Evolutionary conservation across 1,140 invertebrate species (phyloP).

Genomic region (Drosophila auraria): DNA sequence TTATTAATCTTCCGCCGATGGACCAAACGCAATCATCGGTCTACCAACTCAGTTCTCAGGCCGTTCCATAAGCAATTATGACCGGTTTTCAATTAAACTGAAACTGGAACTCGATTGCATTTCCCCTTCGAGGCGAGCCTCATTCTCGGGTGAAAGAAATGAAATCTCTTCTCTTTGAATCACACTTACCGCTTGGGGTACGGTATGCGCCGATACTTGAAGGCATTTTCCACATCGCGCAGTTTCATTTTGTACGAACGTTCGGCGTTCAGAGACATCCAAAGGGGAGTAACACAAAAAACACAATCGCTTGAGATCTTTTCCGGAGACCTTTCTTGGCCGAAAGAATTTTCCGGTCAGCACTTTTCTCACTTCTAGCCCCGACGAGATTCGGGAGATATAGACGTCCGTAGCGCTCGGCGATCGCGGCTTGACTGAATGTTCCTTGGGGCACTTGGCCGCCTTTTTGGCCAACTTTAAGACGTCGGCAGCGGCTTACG

Average conservation of each 20-base stretch:
- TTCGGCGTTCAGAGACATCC: conserved; percentile 66
- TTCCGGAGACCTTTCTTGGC: conserved; percentile 28
- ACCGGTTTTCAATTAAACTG: conserved; percentile 70
- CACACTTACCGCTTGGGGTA: conserved; percentile 83
- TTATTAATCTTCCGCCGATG: conserved; percentile 19
- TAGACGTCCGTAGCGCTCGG: conserved; percentile 72
- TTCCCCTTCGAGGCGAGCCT: conserved; percentile 23
- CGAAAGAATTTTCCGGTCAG: conserved; percentile 32
- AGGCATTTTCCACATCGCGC: conserved; percentile 83
- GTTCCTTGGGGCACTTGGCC: conserved; percentile 70
- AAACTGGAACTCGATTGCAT: conserved; percentile 57
- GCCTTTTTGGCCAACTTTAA: conserved; percentile 81
- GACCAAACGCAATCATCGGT: conserved; percentile 38
- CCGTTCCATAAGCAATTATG: conserved; percentile 62
- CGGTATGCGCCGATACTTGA: conserved; percentile 82
- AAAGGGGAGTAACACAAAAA: conserved; percentile 30
- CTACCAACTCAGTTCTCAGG: conserved; percentile 31
- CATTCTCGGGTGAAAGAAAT: conserved; percentile 30
- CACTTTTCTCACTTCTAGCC: conserved; percentile 32
- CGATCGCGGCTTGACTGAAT: conserved; percentile 81
- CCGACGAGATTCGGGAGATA: conserved; percentile 14
- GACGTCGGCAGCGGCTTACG: conserved; percentile 53
- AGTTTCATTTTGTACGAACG: conserved; percentile 83
- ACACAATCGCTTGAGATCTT: conserved; percentile 34
- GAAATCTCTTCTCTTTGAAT: conserved; percentile 13